These are phyloP conservation scores for Tipula lateralis DNA, from an alignment of 2,888 invertebrate genomes.

Conservation along the genomic window DNA sequence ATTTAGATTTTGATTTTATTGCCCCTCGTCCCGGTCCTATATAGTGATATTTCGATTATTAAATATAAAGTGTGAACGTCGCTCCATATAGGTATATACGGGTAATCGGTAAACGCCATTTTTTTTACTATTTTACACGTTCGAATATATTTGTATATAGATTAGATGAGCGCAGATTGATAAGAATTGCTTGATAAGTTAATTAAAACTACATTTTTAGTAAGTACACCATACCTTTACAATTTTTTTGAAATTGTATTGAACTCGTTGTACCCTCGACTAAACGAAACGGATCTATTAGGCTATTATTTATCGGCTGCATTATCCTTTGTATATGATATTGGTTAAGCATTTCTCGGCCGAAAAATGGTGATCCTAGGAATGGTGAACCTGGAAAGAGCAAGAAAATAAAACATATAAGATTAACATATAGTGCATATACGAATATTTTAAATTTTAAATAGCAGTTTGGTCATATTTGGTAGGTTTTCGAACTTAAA, in stretches of 20 bases:
- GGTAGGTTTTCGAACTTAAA: no score
- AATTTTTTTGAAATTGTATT: constrained; percentile 14
- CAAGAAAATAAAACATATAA: no score
- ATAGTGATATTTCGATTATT: background rate
- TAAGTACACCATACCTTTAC: constrained; percentile 25
- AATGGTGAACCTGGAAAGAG: constrained; percentile 19
- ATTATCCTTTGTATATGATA: constrained; percentile 27
- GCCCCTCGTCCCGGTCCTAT: background rate
- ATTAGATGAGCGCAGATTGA: background rate
- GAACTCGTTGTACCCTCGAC: constrained; percentile 19
- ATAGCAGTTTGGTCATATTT: no score
- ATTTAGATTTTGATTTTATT: constrained; percentile 6
- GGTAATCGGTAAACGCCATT: constrained; percentile 2
- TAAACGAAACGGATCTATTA: constrained; percentile 20
- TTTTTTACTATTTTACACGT: background rate
- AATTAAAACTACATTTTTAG: background rate
- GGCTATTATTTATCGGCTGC: background rate
- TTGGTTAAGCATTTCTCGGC: constrained; percentile 20
- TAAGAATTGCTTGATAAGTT: background rate
- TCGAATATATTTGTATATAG: background rate
- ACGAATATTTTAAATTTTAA: no score
- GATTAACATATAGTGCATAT: no score
- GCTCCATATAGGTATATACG: no score
- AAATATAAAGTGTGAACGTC: background rate
- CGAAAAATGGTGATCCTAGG: background rate